A percentile compares a stretch with the other conserved stretches of the same genome.
phyloP scores from a whole-genome alignment of 2,113 vertebrate species.

The Orthonyx spaldingii region DNA sequence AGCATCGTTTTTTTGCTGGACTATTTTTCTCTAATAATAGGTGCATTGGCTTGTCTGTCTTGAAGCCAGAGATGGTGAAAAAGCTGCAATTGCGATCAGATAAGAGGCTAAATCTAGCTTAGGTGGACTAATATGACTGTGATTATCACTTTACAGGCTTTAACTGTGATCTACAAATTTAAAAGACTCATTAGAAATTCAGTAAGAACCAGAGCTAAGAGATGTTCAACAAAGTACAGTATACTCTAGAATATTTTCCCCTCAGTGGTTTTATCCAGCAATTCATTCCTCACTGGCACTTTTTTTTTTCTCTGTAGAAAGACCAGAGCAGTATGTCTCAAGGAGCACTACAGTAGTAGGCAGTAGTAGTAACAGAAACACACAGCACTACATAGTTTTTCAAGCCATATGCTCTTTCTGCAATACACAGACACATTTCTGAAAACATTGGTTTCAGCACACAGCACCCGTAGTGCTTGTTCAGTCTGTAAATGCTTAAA shows the following conservation, averaged over 20 bases:
- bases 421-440: accelerated
- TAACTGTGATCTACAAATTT: not conserved
- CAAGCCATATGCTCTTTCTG: not conserved
- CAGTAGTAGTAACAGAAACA: not conserved
- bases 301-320: not conserved
- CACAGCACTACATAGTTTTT: not conserved
- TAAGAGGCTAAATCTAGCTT: not conserved
- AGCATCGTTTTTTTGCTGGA: not conserved
- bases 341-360: not conserved
- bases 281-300: not conserved
- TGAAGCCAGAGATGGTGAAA: not conserved
- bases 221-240: not conserved
- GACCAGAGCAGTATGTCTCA: not conserved
- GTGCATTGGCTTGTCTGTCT: accelerated
- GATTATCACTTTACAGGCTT: not conserved
- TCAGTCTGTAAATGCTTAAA: not conserved
- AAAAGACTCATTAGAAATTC: not conserved
- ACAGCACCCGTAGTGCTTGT: accelerated
- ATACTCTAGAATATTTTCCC: not conserved
- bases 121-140: not conserved
- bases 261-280: not conserved
- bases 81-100: not conserved
- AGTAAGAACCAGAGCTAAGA: not conserved
- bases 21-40: not conserved
- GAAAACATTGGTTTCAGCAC: not conserved